phyloP scores from a whole-genome alignment of 2,113 vertebrate genomes.

The Channa maculata region DNA sequence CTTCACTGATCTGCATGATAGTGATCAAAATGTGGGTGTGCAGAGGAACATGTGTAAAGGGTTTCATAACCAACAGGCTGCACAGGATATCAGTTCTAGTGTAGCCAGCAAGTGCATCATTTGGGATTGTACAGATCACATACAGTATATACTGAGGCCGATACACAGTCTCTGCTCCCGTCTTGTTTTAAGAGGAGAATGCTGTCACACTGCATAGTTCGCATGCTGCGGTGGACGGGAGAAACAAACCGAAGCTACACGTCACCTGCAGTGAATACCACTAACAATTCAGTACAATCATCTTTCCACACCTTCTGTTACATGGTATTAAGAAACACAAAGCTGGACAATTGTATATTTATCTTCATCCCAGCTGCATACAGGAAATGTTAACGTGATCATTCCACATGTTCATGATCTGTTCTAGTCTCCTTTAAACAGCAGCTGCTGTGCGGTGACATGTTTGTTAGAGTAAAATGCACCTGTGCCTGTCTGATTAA shows the following conservation, averaged over 20 bases:
- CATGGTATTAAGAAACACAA: not conserved
- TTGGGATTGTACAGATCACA: too few relatives aligned
- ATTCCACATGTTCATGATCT: not conserved
- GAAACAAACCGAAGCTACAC: too few relatives aligned
- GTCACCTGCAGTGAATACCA: too few relatives aligned
- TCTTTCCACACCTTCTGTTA: not conserved
- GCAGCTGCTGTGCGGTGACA: too few relatives aligned
- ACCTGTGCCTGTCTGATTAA: too few relatives aligned
- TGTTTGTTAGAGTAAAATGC: too few relatives aligned
- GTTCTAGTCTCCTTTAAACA: too few relatives aligned
- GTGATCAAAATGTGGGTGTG: slow-evolving; percentile 16
- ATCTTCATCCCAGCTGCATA: not conserved
- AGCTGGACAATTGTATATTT: not conserved
- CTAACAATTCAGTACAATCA: not conserved
- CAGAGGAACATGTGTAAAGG: not conserved
- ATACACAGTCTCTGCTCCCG: slow-evolving; percentile 25
- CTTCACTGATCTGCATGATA: slow-evolving; percentile 19
- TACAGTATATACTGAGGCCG: not conserved
- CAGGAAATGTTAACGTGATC: not conserved
- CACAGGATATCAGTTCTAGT: not conserved
- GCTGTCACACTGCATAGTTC: slow-evolving; percentile 68
- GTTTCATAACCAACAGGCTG: not conserved
- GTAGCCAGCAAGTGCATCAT: not conserved
- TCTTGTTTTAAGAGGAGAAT: slow-evolving; percentile 55
- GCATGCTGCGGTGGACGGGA: not conserved